A percentile compares a stretch with the other conserved stretches of the same genome.
phyloP scores from a whole-genome alignment of 2,888 invertebrate genomes.

The Ophioninae sp. region DNA sequence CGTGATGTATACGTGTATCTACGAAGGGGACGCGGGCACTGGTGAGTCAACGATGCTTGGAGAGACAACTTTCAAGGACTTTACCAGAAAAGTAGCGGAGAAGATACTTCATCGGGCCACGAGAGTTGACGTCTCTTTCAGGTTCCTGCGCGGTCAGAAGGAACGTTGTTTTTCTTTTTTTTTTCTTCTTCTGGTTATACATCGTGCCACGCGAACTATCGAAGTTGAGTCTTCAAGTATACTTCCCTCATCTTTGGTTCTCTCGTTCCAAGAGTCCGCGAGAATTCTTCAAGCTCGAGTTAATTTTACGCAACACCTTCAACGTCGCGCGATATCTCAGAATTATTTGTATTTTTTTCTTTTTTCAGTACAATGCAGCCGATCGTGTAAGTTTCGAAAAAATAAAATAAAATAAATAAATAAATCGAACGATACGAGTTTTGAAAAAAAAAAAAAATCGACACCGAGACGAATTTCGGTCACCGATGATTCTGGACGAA shows the following conservation, averaged over 20 bases:
- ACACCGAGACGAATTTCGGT: background rate
- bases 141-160: conserved; percentile 32
- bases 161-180: conserved; percentile 7
- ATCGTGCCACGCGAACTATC: conserved; percentile 22
- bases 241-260: conserved; percentile 49
- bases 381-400: too few species aligned
- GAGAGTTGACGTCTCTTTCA: conserved; percentile 56
- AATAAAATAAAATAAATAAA: too few species aligned
- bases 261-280: conserved; percentile 5
- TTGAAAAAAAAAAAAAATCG: background rate
- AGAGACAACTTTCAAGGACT: conserved; percentile 52
- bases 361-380: too few species aligned
- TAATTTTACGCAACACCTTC: too few species aligned
- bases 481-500: background rate
- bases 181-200: conserved; percentile 38
- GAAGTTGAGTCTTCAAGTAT: conserved; percentile 65
- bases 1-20: conserved; percentile 2
- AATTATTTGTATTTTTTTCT: too few species aligned
- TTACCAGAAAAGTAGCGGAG: conserved; percentile 5
- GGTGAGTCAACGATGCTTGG: conserved; percentile 44
- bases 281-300: too few species aligned
- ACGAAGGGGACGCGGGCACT: background rate
- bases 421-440: too few species aligned
- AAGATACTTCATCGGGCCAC: conserved; percentile 34
- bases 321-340: too few species aligned